A percentile compares a stretch with the other conserved stretches of the same genome.
These are phyloP conservation scores for Perccottus glenii DNA, from an alignment of 2,113 vertebrate species.

Conservation along the genomic window DNA sequence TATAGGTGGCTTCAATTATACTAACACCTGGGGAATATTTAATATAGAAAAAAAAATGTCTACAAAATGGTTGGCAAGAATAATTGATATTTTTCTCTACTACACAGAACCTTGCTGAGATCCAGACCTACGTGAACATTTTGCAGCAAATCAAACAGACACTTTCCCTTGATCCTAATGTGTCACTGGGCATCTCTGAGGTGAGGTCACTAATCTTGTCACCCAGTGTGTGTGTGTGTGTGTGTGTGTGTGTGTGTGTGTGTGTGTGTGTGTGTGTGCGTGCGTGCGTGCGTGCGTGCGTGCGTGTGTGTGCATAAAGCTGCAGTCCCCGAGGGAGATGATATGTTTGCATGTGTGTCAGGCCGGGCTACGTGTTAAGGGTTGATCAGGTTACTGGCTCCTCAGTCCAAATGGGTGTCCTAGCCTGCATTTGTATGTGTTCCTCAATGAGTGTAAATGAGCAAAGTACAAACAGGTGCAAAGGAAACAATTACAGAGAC, in stretches of 20 bases:
- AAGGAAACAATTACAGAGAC: constrained; percentile 4
- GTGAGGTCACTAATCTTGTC: constrained; percentile 74
- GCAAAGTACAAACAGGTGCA: constrained; percentile 3
- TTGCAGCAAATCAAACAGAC: constrained; percentile 92
- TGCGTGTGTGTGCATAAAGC: not conserved
- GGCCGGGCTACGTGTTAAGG: constrained; percentile 17
- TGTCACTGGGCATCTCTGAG: constrained; percentile 82
- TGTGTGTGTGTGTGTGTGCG: constrained; percentile 13
- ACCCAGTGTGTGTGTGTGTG: constrained; percentile 22
- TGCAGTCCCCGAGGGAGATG: constrained; percentile 17
- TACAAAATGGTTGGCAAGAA: too few relatives aligned
- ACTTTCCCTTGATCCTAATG: constrained; percentile 76
- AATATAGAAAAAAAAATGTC: constrained; percentile 1
- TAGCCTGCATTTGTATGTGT: not conserved
- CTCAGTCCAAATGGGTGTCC: constrained; percentile 8
- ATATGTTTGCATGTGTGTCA: constrained; percentile 52
- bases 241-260: constrained; percentile 22
- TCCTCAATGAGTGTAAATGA: not conserved
- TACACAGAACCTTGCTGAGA: constrained; percentile 91
- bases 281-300: constrained; percentile 22
- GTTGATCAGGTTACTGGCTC: constrained; percentile 42
- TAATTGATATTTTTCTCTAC: not conserved
- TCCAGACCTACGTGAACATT: constrained; percentile 91
- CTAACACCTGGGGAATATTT: too few relatives aligned
- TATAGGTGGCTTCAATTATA: too few relatives aligned